Percentiles rank a stretch among this genome's conserved stretches.
Conservation (phyloP, 2,888 invertebrate genomes). For the Papilio gigon region DNA sequence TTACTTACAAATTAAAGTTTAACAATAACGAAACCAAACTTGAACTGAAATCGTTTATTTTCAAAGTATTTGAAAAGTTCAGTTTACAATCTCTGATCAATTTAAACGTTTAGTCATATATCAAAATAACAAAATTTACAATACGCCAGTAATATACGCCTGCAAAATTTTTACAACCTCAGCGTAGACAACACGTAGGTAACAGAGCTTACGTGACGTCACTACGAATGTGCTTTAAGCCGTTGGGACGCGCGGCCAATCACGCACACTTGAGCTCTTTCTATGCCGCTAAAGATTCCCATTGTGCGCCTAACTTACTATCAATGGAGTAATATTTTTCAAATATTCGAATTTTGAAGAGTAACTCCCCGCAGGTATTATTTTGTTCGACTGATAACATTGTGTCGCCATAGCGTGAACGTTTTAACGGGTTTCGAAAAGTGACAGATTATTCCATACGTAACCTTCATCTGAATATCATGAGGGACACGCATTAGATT, state of each 20-base stretch:
- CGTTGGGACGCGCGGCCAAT: slow-evolving; percentile 55
- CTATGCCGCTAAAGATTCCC: slow-evolving; percentile 43
- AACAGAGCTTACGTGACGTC: slow-evolving; percentile 63
- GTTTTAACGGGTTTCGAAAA: too few relatives aligned
- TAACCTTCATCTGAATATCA: too few relatives aligned
- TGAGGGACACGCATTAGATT: too few relatives aligned
- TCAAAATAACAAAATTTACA: neutral
- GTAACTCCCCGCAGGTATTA: neutral
- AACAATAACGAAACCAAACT: too few relatives aligned
- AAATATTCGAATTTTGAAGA: slow-evolving; percentile 11
- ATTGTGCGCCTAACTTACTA: slow-evolving; percentile 37
- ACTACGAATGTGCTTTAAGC: slow-evolving; percentile 57
- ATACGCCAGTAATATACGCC: slow-evolving; percentile 51
- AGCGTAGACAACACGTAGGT: slow-evolving; percentile 56
- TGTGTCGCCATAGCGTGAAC: too few relatives aligned
- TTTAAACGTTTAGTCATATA: neutral
- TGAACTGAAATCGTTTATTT: too few relatives aligned
- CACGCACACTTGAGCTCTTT: slow-evolving; percentile 52
- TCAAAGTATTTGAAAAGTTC: too few relatives aligned
- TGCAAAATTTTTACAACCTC: slow-evolving; percentile 49
- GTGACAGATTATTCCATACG: neutral
- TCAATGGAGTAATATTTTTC: slow-evolving; percentile 14
- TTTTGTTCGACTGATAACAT: neutral
- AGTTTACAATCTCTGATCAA: too few relatives aligned
- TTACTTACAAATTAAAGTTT: too few relatives aligned